Conservation (phyloP, 2,113 vertebrate genomes). For the Pygoscelis adeliae region DNA sequence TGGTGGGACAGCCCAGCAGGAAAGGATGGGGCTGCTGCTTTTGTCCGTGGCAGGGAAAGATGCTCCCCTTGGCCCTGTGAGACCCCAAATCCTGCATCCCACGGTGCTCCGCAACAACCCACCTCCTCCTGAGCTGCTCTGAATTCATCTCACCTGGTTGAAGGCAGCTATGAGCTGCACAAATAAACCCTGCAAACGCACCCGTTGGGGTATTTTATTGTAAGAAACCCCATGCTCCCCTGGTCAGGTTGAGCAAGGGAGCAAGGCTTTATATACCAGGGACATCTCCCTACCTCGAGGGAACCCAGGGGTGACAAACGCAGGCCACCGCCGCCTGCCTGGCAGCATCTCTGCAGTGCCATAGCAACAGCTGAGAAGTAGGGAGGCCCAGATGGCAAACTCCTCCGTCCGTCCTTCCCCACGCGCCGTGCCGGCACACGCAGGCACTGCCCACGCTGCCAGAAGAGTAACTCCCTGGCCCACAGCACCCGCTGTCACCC, state of each 20-base stretch:
- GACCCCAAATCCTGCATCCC: not conserved
- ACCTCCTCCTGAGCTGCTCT: not conserved
- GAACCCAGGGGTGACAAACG: constrained; percentile 11
- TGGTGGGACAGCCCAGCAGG: not conserved
- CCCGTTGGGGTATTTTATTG: rapidly evolving
- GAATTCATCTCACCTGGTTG: not conserved
- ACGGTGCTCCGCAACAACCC: not conserved
- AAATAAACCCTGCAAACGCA: not conserved
- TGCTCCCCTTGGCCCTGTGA: not conserved
- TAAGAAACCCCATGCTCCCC: not conserved
- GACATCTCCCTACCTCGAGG: not conserved
- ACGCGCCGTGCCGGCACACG: not conserved
- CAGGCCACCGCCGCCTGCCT: constrained; percentile 12
- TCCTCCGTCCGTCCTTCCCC: constrained; percentile 54
- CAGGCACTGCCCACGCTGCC: constrained; percentile 33
- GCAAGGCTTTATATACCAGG: rapidly evolving
- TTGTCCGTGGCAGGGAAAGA: not conserved
- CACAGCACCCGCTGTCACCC: rapidly evolving
- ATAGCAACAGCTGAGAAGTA: constrained; percentile 64
- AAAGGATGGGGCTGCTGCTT: not conserved
- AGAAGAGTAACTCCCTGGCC: constrained; percentile 18
- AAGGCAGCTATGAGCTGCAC: not conserved
- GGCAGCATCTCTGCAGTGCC: constrained; percentile 52
- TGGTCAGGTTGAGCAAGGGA: not conserved
- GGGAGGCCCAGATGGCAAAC: constrained; percentile 69